Conservation (phyloP, 2,888 invertebrate species). For the Agapostemon virescens region DNA sequence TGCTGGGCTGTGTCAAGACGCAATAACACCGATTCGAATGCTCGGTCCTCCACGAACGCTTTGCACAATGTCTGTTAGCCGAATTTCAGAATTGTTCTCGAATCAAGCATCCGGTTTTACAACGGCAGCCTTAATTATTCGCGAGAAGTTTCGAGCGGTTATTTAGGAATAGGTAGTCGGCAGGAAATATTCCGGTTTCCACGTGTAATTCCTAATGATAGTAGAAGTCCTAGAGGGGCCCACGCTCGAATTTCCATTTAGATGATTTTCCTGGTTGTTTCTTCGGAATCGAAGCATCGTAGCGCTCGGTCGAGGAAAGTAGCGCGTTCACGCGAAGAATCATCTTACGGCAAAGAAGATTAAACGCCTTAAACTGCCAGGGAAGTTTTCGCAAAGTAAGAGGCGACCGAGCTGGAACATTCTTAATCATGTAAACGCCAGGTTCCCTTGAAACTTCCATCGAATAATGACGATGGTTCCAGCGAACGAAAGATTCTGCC, state of each 20-base stretch:
- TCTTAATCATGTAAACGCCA: conserved; percentile 76
- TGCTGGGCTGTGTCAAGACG: too few relatives aligned
- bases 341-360: conserved; percentile 58
- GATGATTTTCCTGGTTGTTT: conserved; percentile 9
- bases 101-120: conserved; percentile 4
- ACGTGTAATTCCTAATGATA: conserved; percentile 4
- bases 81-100: background rate
- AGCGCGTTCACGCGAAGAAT: conserved; percentile 27
- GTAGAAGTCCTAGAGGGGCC: background rate
- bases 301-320: background rate
- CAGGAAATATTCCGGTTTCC: background rate
- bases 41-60: background rate
- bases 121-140: conserved; percentile 6
- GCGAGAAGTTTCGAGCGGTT: conserved; percentile 3
- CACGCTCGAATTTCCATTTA: conserved; percentile 14
- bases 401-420: conserved; percentile 71
- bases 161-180: background rate
- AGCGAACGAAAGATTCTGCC: conserved; percentile 51
- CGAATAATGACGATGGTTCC: conserved; percentile 71
- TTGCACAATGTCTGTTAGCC: background rate
- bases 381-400: conserved; percentile 65
- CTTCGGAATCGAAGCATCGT: conserved; percentile 6
- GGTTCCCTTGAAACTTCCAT: conserved; percentile 73
- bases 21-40: too few relatives aligned
- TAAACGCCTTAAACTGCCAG: conserved; percentile 48